A percentile compares a stretch with the other conserved stretches of the same genome.
Evolutionary conservation across 2,888 invertebrate species (phyloP).

Genomic region (Melipona beecheii): DNA sequence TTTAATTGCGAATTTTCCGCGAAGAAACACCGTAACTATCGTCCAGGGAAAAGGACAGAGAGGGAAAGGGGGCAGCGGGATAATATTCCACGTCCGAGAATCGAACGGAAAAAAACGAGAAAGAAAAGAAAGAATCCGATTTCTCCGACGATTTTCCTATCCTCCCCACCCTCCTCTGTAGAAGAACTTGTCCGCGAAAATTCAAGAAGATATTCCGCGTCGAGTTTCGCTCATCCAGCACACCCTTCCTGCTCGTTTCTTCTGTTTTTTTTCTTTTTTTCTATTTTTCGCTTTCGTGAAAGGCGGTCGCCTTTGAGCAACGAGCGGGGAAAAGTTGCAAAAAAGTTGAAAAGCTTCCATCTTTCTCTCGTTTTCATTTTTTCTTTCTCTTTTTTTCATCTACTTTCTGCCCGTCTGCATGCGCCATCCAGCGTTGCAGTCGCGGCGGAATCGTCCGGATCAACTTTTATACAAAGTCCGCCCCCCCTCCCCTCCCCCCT

Average conservation of each 20-base stretch:
- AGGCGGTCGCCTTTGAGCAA: slow-evolving; percentile 59
- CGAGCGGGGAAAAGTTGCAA: slow-evolving; percentile 60
- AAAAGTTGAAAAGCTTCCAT: slow-evolving; percentile 30
- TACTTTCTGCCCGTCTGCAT: slow-evolving; percentile 1
- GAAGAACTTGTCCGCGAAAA: slow-evolving; percentile 29
- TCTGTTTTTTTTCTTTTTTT: not conserved
- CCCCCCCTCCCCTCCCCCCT: too few species aligned
- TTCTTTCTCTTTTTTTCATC: not conserved
- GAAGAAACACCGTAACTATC: slow-evolving; percentile 41
- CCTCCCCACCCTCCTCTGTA: not conserved
- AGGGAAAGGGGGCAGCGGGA: slow-evolving; percentile 1
- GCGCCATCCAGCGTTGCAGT: slow-evolving; percentile 11
- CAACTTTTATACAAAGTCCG: slow-evolving; percentile 68
- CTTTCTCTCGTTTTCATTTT: not conserved
- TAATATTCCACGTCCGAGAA: slow-evolving; percentile 31
- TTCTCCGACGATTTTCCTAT: not conserved
- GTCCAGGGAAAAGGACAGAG: not conserved
- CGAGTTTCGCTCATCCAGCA: slow-evolving; percentile 24
- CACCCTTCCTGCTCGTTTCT: slow-evolving; percentile 1
- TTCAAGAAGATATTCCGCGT: slow-evolving; percentile 39
- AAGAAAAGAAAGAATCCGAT: not conserved
- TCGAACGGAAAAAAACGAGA: not conserved
- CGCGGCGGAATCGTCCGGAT: slow-evolving; percentile 59
- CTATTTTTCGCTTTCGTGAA: slow-evolving; percentile 25
- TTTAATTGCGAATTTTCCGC: slow-evolving; percentile 54